These are phyloP conservation scores for Balearica regulorum DNA, from an alignment of 2,797 vertebrate species.

Conservation along the genomic window DNA sequence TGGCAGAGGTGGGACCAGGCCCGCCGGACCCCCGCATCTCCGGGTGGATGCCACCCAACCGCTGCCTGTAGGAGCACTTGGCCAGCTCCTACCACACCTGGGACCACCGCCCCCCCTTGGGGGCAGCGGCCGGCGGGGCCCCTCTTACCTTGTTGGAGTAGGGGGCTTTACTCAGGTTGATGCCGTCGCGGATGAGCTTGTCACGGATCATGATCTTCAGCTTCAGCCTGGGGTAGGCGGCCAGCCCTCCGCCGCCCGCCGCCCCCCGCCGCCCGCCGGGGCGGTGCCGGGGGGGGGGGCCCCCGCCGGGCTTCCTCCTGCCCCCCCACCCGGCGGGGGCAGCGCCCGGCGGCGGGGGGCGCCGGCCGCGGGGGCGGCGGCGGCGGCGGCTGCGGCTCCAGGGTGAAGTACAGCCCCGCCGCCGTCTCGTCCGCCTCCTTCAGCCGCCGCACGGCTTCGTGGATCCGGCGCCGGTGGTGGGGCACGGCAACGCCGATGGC, in stretches of 20 bases:
- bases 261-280: conserved; percentile 71
- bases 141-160: conserved; percentile 92
- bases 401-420: conserved; percentile 91
- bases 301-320: conserved; percentile 78
- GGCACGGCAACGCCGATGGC: conserved; percentile 93
- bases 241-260: conserved; percentile 79
- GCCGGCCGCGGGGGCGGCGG: neutral
- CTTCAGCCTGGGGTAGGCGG: conserved; percentile 88
- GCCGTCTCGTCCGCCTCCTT: conserved; percentile 87
- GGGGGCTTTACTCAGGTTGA: conserved; percentile 89
- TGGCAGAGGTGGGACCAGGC: neutral
- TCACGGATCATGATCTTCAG: conserved; percentile 98
- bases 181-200: conserved; percentile 91
- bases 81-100: neutral
- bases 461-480: conserved; percentile 88
- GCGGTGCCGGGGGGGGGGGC: neutral
- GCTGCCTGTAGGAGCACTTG: neutral
- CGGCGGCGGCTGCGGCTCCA: conserved; percentile 80
- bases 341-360: conserved; percentile 67
- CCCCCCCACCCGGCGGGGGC: conserved; percentile 76
- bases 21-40: neutral
- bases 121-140: neutral
- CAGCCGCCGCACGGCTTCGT: conserved; percentile 89
- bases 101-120: neutral
- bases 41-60: neutral